Percentiles rank a stretch among this genome's conserved stretches.
Evolutionary conservation across 2,113 vertebrate species (phyloP).

Genomic region (Oncorhynchus nerka): DNA sequence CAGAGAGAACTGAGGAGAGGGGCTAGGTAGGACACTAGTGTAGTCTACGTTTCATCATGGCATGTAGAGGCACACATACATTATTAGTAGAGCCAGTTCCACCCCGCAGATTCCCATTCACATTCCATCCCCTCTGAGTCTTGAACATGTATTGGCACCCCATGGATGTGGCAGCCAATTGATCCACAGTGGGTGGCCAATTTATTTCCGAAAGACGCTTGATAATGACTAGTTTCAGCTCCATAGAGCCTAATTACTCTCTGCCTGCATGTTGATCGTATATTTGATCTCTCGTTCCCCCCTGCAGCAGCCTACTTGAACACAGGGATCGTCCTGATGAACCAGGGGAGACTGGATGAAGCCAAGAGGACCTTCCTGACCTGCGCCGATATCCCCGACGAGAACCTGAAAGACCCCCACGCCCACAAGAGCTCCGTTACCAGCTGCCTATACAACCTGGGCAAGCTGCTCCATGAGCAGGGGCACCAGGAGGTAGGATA

Average conservation of each 20-base stretch:
- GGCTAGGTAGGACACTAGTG: neutral
- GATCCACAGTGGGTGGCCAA: neutral
- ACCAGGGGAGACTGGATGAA: conserved; percentile 91
- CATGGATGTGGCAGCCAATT: neutral
- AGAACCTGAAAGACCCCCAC: conserved; percentile 97
- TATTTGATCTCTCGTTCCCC: neutral
- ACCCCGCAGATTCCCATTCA: conserved; percentile 1
- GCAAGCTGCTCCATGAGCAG: conserved; percentile 96
- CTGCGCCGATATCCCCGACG: conserved; percentile 96
- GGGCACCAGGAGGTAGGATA: conserved; percentile 89
- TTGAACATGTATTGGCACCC: conserved; percentile 36
- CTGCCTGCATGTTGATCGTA: conserved; percentile 46
- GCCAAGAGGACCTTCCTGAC: conserved; percentile 91
- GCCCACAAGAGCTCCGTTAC: conserved; percentile 98
- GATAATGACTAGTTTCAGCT: conserved; percentile 35
- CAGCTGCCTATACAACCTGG: conserved; percentile 97
- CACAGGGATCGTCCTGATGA: conserved; percentile 98
- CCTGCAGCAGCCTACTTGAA: conserved; percentile 95
- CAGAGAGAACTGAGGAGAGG: neutral
- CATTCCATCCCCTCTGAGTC: neutral
- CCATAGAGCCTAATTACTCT: conserved; percentile 57
- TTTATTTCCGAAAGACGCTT: neutral
- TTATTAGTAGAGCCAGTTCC: neutral
- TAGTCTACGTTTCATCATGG: neutral
- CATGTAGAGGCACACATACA: neutral